These are phyloP conservation scores for Pelodiscus sinensis DNA, from an alignment of 2,113 vertebrate genomes.

Conservation along the genomic window DNA sequence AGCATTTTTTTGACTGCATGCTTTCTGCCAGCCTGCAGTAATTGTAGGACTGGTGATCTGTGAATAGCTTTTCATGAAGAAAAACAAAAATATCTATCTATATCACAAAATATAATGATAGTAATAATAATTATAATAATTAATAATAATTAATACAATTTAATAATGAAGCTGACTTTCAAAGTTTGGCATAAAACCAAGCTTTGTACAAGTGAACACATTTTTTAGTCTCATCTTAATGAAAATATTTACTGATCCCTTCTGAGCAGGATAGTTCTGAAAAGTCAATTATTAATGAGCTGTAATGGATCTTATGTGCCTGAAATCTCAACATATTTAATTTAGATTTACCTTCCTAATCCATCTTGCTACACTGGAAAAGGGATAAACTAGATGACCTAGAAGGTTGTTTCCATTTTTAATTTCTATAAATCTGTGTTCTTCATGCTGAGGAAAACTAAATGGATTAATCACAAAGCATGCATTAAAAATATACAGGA, in stretches of 20 bases:
- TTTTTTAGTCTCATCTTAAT: not conserved
- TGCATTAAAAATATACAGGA: not conserved
- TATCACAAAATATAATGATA: not conserved
- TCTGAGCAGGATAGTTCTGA: not conserved
- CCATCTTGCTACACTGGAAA: not conserved
- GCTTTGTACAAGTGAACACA: not conserved
- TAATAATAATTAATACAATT: not conserved
- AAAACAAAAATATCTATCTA: not conserved
- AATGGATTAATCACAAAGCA: not conserved
- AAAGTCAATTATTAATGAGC: slow-evolving; percentile 49
- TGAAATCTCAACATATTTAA: slow-evolving; percentile 38
- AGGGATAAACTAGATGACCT: not conserved
- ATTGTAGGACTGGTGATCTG: slow-evolving; percentile 12
- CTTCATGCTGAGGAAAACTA: not conserved
- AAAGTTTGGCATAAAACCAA: not conserved
- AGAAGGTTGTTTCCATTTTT: not conserved
- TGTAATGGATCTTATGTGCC: slow-evolving; percentile 1
- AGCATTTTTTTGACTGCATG: not conserved
- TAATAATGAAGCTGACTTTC: not conserved
- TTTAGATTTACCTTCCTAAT: slow-evolving; percentile 8
- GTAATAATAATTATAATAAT: slow-evolving; percentile 15
- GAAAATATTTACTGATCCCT: slow-evolving; percentile 13
- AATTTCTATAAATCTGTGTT: not conserved
- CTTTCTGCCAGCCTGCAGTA: not conserved
- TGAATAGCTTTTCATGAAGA: not conserved